Base-by-base conservation (phyloP, 2,888 invertebrate species). In the Oscheius sp. region DNA sequence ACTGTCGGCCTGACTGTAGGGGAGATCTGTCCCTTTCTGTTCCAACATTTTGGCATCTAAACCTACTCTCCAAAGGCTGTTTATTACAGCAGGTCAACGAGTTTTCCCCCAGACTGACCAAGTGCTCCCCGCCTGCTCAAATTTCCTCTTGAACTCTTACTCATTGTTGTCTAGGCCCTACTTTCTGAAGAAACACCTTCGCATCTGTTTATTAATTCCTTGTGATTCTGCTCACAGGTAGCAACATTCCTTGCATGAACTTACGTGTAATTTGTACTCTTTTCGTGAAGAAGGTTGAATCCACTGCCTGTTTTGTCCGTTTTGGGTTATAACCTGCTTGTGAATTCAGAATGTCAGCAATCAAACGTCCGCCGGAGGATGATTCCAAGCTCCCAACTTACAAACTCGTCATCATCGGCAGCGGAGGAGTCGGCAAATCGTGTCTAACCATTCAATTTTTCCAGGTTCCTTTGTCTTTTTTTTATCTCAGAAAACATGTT, bases 371-470 rank as follows among this genome's bases (percentile, higher is more conserved):
- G 29, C 87, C 87, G 32, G 87, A 87, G 74, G 84, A 83, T 68
- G 86, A 85, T 59, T 80, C 82, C 2, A 75, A 85, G 68, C 77
- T 87, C 59, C 87, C 86, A 7, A 83, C 80, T n/a, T 88, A 84
- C 75, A 87, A 85, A 55, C 66, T 88, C 33, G 84, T 84, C 29
- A 84, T 87, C 9, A 86, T 87, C 53, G 86, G 86, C 7, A 86
- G 83, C 68, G 87, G 86, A 73, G 86, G 85, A 7, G 86, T 86
- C 37, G 85, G 96, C 79, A 96, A 96, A 91, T 94, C 94, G 87
- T 95, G 95, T n/a, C 93, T 96, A 86, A 96, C 96, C n/a, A 96
- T 95, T 89, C 95, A 96, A 91, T 95, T 95, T 91, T 96, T 96
- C 90, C 96, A 96, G 91, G 88, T 86, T 29, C 10, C 50, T 48